Conservation (phyloP, 2,113 vertebrate genomes). For the Manacus vitellinus region DNA sequence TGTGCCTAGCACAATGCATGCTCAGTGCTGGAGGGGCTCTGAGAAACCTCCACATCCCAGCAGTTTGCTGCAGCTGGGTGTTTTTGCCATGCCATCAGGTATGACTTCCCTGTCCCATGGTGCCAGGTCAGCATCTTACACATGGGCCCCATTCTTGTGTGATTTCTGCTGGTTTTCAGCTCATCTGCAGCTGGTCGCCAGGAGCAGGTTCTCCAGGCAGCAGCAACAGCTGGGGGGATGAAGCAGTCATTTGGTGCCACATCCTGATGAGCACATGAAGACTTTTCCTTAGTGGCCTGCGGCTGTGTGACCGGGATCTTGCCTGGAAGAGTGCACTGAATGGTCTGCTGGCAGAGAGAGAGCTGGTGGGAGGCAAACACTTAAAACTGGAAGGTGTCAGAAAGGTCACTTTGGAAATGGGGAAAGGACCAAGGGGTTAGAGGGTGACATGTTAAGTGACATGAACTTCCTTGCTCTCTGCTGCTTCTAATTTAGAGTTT, state of each 20-base stretch:
- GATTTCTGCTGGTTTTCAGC: neutral
- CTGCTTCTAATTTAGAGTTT: neutral
- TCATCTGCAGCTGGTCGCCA: fast-evolving
- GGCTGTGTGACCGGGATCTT: neutral
- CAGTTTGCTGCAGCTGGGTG: fast-evolving
- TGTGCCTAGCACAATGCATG: fast-evolving
- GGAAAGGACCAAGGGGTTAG: neutral
- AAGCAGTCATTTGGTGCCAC: fast-evolving
- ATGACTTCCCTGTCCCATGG: neutral
- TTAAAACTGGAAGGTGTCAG: neutral
- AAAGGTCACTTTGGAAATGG: neutral
- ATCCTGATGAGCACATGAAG: neutral
- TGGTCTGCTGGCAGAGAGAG: fast-evolving
- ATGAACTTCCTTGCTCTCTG: neutral
- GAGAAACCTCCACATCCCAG: neutral
- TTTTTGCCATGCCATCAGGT: neutral
- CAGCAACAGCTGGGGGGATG: neutral
- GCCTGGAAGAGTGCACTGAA: neutral
- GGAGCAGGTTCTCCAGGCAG: neutral
- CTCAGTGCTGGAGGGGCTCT: neutral
- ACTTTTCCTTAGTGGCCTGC: neutral
- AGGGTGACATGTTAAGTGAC: neutral
- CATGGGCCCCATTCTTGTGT: neutral
- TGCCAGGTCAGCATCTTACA: neutral
- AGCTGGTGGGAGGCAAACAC: neutral